Evolutionary conservation across 2,797 vertebrate species (phyloP), one percentile per base, ranked within the genome.

Genomic region (Microcaecilia unicolor): DNA sequence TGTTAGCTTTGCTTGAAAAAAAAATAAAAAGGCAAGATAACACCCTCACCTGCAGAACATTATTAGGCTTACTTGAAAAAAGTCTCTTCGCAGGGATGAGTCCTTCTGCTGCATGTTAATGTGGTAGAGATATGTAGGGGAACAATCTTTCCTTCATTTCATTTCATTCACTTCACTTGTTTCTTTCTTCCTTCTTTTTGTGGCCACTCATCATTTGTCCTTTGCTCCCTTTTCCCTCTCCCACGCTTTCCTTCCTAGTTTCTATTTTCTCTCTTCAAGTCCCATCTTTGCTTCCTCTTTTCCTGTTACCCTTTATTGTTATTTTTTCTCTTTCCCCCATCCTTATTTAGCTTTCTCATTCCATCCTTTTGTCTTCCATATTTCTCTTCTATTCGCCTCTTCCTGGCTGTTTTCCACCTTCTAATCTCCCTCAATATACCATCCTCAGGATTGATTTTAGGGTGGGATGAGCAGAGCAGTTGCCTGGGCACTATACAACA

Each of bases 1-100:
- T 60, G 36, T 55, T 54, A 64, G 43, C 44, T 56, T 57, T 25
- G 44, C 39, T 68, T 44, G 44, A 26, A 58, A 35, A 46, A 49
- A 42, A n/a, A n/a, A n/a, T n/a, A n/a, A n/a, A 50, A 47, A 51
- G 46, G 41, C 10, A 4, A 65, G 51, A 52, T 46, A 68, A 70
- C 31, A 56, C 18, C 28, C 66, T 72, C 55, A 51, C 37, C 44
- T 50, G 45, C 60, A 44, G 48, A 70, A 60, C 28, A 52, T 61
- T 56, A 61, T 61, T 55, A 58, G 10, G 5, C 35, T 63, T 51
- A 42, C 51, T 48, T 26, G 15, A 25, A 36, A 37, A n/a, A n/a
- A 4, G n/a, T 6, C 21, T 31, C 5, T 22, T 24, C 18, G 46
- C 25, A 48, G 50, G 44, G 55, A 51, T 48, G 22, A 20, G 41